A percentile compares a stretch with the other conserved stretches of the same genome.
Evolutionary conservation across 64 coral and sea anemone species (phyloP).

Genomic region (Cladopsammia gracilis): DNA sequence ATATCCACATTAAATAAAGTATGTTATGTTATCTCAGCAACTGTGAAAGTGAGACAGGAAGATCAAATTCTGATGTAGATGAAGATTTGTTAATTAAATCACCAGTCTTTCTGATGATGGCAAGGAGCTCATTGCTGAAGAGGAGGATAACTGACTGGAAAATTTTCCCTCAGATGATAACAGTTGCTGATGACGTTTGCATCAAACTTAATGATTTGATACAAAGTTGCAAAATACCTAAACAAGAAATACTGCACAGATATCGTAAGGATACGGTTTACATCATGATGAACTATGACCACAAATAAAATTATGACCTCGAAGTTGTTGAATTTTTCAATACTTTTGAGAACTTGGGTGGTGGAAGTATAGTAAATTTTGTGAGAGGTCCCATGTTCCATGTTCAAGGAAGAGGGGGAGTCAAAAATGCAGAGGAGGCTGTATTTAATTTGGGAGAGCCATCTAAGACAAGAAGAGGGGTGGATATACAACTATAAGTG

Average conservation of each 20-base stretch:
- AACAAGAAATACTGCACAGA: conserved; percentile 47
- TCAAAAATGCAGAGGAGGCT: conserved; percentile 32
- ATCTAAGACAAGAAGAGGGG: conserved; percentile 68
- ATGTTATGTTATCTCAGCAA: too few species aligned
- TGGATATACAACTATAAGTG: conserved; percentile 49
- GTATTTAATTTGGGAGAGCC: conserved; percentile 46
- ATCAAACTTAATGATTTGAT: conserved; percentile 20
- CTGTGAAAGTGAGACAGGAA: too few species aligned
- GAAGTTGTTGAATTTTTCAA: conserved; percentile 64
- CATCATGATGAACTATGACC: conserved; percentile 14
- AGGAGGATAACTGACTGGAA: not conserved
- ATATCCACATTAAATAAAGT: too few species aligned
- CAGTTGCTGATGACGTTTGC: conserved; percentile 25
- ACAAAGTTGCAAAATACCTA: conserved; percentile 1
- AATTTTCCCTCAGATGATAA: conserved; percentile 17
- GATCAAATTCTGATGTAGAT: too few species aligned
- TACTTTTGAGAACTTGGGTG: conserved; percentile 68
- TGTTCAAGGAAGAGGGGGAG: conserved; percentile 59
- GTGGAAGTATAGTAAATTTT: conserved; percentile 58
- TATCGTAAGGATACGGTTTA: conserved; percentile 34
- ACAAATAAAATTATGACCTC: conserved; percentile 19
- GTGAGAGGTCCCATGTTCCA: conserved; percentile 63
- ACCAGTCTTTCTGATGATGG: too few species aligned
- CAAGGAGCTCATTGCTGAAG: not conserved
- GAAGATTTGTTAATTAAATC: too few species aligned